Conservation (phyloP, 1,140 invertebrate genomes). For the Choristoneura fumiferana region DNA sequence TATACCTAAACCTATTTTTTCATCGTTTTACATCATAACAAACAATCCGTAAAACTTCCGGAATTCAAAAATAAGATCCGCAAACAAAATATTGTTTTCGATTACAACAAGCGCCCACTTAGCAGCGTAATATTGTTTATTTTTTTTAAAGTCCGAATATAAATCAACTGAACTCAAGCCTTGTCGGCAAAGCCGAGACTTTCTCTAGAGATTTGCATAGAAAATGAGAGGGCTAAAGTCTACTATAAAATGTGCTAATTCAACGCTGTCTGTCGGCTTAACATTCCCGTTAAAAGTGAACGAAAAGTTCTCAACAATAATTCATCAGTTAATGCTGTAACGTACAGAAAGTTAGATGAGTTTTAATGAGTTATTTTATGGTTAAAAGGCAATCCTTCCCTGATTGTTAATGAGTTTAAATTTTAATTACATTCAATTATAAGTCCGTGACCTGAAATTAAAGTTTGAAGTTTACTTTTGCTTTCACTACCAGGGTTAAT, state of each 20-base stretch:
- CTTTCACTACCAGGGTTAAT: too few species aligned
- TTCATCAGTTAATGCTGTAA: conserved; percentile 12
- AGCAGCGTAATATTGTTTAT: conserved; percentile 1
- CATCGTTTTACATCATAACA: too few species aligned
- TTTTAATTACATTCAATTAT: conserved; percentile 8
- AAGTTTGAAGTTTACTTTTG: neutral
- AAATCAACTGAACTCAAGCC: conserved; percentile 1
- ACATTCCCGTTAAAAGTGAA: conserved; percentile 11
- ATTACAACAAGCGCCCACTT: conserved; percentile 15
- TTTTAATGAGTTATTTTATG: conserved; percentile 18
- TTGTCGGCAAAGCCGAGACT: conserved; percentile 1
- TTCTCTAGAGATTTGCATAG: conserved; percentile 14
- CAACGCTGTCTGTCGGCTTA: neutral
- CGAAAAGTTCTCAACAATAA: conserved; percentile 14
- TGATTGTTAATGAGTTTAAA: neutral
- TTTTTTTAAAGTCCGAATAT: conserved; percentile 15
- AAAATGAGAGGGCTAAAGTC: conserved; percentile 8
- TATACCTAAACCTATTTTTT: too few species aligned
- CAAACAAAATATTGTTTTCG: conserved; percentile 3
- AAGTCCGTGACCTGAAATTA: neutral
- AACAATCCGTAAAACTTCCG: too few species aligned
- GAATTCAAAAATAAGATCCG: neutral
- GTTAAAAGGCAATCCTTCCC: neutral
- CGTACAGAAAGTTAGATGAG: conserved; percentile 8
- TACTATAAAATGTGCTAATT: conserved; percentile 16